These are phyloP conservation scores for Herminia tarsipennalis DNA, from an alignment of 2,888 invertebrate species.

Conservation along the genomic window DNA sequence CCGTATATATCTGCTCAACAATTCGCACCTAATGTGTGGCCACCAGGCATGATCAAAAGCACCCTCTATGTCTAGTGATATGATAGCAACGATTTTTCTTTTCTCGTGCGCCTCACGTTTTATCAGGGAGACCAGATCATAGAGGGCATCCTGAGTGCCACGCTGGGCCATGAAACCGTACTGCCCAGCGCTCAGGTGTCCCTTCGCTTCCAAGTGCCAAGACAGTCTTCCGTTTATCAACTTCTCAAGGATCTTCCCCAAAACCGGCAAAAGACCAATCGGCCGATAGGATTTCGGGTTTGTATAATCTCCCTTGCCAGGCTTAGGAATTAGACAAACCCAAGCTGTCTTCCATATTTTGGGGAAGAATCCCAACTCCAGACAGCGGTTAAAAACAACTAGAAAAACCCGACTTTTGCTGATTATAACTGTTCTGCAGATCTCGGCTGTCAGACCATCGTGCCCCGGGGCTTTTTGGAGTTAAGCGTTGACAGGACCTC, in stretches of 20 bases:
- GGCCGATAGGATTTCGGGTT: not conserved
- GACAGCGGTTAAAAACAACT: not conserved
- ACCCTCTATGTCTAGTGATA: not conserved
- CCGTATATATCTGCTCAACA: not conserved
- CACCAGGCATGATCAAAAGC: not conserved
- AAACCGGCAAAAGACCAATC: not conserved
- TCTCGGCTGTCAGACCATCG: slow-evolving; percentile 1
- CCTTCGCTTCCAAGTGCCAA: not conserved
- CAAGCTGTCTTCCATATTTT: not conserved
- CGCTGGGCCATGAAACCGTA: slow-evolving; percentile 4
- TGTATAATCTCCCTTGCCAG: not conserved
- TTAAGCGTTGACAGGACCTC: no score
- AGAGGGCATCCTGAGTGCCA: slow-evolving; percentile 5
- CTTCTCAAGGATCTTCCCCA: slow-evolving; percentile 1
- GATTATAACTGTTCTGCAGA: not conserved
- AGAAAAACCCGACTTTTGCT: not conserved
- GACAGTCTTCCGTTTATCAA: no score
- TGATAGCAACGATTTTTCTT: not conserved
- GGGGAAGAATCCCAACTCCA: not conserved
- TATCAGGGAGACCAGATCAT: not conserved
- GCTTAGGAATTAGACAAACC: not conserved
- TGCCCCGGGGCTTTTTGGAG: not conserved
- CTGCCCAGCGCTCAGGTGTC: not conserved
- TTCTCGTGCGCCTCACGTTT: not conserved
- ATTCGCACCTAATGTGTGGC: not conserved